Conservation (phyloP, 2,888 invertebrate species). For the Tinea trinotella region DNA sequence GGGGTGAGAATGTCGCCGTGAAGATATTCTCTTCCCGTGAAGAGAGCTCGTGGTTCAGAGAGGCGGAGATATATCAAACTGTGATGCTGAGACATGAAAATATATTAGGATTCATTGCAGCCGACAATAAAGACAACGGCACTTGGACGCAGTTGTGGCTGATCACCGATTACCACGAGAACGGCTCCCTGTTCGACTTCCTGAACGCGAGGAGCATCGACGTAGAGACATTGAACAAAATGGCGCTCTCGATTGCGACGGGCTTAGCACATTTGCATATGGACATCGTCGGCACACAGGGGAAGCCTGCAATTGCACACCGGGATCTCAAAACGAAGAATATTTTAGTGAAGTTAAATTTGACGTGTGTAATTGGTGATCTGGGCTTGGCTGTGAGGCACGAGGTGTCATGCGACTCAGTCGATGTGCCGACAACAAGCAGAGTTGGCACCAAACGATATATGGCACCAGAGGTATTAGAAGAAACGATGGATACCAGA, state of each 20-base stretch:
- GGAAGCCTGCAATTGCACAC: constrained; percentile 99
- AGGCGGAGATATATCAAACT: constrained; percentile 98
- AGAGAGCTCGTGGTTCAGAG: constrained; percentile 97
- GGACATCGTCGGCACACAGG: constrained; percentile 97
- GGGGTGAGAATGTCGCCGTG: constrained; percentile 97
- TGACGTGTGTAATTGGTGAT: constrained; percentile 97
- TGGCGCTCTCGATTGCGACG: constrained; percentile 93
- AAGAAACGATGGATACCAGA: constrained; percentile 91
- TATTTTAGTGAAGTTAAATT: constrained; percentile 94
- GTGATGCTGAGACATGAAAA: constrained; percentile 98
- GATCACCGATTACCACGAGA: constrained; percentile 97
- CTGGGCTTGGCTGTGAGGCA: constrained; percentile 96
- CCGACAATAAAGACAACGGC: constrained; percentile 99
- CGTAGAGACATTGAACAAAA: constrained; percentile 86
- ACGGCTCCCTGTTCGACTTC: constrained; percentile 97
- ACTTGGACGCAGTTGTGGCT: constrained; percentile 99
- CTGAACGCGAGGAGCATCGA: constrained; percentile 88
- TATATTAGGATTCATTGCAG: constrained; percentile 97
- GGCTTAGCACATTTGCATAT: constrained; percentile 97
- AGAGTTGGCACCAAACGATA: constrained; percentile 97
- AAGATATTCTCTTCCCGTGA: constrained; percentile 98
- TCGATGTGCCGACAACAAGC: constrained; percentile 94
- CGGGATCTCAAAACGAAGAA: constrained; percentile 98
- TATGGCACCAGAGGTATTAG: constrained; percentile 97
- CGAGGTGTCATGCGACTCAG: constrained; percentile 90